Conservation (phyloP, 1,140 invertebrate species). For the Cylas formicarius region DNA sequence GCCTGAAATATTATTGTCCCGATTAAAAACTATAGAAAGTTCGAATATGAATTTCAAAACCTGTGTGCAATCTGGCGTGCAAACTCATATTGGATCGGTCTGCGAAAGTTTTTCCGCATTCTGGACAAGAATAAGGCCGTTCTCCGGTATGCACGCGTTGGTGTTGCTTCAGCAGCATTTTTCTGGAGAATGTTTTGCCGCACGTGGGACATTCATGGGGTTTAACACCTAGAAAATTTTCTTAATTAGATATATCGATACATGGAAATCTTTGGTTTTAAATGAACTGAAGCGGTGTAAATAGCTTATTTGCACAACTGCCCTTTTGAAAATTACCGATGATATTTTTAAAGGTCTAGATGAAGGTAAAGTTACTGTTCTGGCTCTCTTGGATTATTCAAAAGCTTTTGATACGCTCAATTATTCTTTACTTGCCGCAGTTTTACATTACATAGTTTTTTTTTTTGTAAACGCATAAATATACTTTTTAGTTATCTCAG, state of each 20-base stretch:
- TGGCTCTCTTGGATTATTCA: too few species aligned
- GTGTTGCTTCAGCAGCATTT: constrained; percentile 73
- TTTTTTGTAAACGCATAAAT: too few species aligned
- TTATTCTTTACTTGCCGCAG: background rate
- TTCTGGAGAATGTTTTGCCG: constrained; percentile 77
- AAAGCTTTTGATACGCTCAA: too few species aligned
- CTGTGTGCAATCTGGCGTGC: constrained; percentile 68
- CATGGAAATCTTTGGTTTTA: too few species aligned
- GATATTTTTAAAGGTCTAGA: too few species aligned
- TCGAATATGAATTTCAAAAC: constrained; percentile 38
- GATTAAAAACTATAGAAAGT: constrained; percentile 5
- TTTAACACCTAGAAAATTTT: constrained; percentile 54
- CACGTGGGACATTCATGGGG: constrained; percentile 81
- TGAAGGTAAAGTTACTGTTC: too few species aligned
- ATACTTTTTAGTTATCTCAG: too few species aligned
- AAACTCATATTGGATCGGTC: constrained; percentile 77
- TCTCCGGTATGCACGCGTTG: constrained; percentile 70
- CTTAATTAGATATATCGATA: constrained; percentile 3
- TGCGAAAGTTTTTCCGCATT: constrained; percentile 68
- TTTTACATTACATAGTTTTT: background rate
- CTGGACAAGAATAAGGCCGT: constrained; percentile 63
- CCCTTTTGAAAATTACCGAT: too few species aligned
- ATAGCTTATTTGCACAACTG: constrained; percentile 1
- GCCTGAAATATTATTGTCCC: constrained; percentile 45
- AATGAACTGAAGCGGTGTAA: too few species aligned